These are phyloP conservation scores for Lipophrys pholis DNA, from an alignment of 2,113 vertebrate genomes.

Conservation along the genomic window DNA sequence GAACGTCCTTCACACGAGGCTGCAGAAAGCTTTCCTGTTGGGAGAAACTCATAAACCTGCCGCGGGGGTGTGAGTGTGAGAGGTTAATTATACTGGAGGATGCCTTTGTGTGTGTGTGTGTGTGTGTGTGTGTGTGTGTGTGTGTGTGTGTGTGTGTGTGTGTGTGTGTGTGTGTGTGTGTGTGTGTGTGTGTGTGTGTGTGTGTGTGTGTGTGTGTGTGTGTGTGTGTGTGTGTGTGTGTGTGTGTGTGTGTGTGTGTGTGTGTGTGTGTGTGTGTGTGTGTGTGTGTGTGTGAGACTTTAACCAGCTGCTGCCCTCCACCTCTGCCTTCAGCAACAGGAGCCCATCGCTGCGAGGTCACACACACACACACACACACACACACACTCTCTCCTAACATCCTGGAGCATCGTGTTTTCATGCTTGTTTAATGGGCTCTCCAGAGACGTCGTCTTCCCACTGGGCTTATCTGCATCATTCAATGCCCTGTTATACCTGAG, in stretches of 20 bases:
- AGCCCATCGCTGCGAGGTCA: conserved; percentile 41
- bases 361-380: neutral
- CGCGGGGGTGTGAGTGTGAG: conserved; percentile 22
- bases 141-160: neutral
- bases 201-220: neutral
- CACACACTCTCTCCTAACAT: conserved; percentile 18
- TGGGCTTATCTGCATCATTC: conserved; percentile 50
- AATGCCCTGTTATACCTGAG: conserved; percentile 39
- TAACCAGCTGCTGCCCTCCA: conserved; percentile 56
- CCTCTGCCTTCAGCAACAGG: conserved; percentile 46
- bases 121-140: too few species aligned
- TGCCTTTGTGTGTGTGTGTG: neutral
- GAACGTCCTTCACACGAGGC: conserved; percentile 38
- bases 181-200: too few species aligned
- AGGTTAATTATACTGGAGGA: neutral
- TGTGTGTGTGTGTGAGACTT: conserved; percentile 12
- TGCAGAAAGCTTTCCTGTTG: conserved; percentile 52
- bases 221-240: too few species aligned
- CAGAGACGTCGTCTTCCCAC: conserved; percentile 51
- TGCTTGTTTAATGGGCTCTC: conserved; percentile 69
- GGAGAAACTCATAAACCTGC: conserved; percentile 49
- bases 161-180: too few species aligned
- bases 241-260: neutral
- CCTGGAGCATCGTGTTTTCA: conserved; percentile 44
- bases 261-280: too few species aligned